Evolutionary conservation across 2,888 invertebrate genomes (phyloP), one percentile per base, ranked within the genome.

Genomic region (Oxyteleia sp.): DNA sequence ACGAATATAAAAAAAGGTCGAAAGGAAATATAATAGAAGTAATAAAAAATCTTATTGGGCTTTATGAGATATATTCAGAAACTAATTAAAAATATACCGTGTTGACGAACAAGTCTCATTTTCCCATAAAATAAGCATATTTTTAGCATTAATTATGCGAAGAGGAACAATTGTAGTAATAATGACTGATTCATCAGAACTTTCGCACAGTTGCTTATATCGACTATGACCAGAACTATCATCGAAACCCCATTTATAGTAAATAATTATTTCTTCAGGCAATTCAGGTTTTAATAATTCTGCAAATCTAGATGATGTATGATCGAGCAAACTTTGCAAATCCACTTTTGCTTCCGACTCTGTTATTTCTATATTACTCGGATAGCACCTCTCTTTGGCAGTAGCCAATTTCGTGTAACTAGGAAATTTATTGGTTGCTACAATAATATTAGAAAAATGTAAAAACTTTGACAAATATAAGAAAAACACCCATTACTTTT

Each of bases 331-430:
- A 32, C 47, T 47, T 47, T 63, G 63, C 47, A 63, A 43, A 32
- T 63, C 8, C 0, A 47, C 63, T 47, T 23, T 45, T 26, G 29
- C 43, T 16, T 61, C 61, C 5, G 11, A 8, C 1, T 61, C 61
- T n/a, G 13, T 45, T 0, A 29, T 23, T 32, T 20, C 8, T 8
- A 59, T 41, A 13, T 55, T 35, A 11, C 32, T 16, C 4, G 55
- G 55, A 41, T 59, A 59, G 23, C 59, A 59, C 26, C n/a, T n/a
- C 13, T 59, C 7, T 41, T 59, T 59, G 1, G 59, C 59, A 55
- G 8, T 11, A 8, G 16, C 18, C 10, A 55, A 35, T 35, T 55
- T 55, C 2, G 15, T 55, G 11, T 55, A 55, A 35, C 35, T 16
- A 1, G 32, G 55, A 55, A 16, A 55, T 8, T 26, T 26, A n/a